These are phyloP conservation scores for Pyrgilauda ruficollis DNA, from an alignment of 2,113 vertebrate genomes.

Conservation along the genomic window DNA sequence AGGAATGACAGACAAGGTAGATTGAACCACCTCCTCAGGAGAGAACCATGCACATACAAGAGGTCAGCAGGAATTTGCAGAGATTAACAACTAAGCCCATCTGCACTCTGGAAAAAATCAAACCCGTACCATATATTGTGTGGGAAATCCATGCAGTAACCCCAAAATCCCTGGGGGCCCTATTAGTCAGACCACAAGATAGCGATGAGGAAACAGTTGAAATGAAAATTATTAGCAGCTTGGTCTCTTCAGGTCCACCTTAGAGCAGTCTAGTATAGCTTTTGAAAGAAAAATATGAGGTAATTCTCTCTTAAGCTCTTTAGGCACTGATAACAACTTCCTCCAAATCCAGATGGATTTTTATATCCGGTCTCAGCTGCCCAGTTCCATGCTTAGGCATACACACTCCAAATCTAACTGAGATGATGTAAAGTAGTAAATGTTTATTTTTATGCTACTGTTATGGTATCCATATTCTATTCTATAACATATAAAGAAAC, in stretches of 20 bases:
- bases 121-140: neutral
- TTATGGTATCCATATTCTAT: neutral
- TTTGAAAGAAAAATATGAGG: neutral
- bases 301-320: neutral
- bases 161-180: neutral
- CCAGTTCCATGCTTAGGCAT: neutral
- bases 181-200: conserved; percentile 15
- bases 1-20: neutral
- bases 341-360: neutral
- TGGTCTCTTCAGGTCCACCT: neutral
- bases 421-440: neutral
- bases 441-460: neutral
- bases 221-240: conserved; percentile 5
- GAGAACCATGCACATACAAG: fast-evolving
- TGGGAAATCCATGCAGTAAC: neutral
- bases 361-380: neutral
- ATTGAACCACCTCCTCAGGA: neutral
- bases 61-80: neutral
- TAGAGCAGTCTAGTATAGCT: neutral
- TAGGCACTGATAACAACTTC: neutral
- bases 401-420: neutral
- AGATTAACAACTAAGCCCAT: neutral
- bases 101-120: neutral
- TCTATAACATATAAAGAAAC: neutral
- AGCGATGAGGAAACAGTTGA: neutral